phyloP scores from a whole-genome alignment of 1,140 invertebrate species.

The Leptoteleia sp. region DNA sequence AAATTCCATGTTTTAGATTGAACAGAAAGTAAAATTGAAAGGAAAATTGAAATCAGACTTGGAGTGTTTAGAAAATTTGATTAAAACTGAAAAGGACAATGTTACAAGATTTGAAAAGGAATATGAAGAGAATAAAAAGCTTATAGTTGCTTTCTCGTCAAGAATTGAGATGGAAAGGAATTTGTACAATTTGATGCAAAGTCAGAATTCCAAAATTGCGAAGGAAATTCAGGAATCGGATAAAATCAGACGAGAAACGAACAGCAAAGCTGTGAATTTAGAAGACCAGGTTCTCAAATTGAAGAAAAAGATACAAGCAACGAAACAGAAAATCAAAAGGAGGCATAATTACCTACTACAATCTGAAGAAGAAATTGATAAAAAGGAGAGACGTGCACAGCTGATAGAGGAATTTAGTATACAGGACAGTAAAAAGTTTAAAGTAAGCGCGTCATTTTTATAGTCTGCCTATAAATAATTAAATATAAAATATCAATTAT shows the following conservation, averaged over 20 bases:
- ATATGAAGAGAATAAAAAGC: constrained; percentile 75
- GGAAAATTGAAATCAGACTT: constrained; percentile 66
- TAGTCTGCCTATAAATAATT: too few species aligned
- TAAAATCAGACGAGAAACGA: constrained; percentile 81
- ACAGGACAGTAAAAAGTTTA: constrained; percentile 84
- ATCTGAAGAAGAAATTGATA: constrained; percentile 84
- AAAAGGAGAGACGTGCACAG: constrained; percentile 83
- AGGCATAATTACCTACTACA: constrained; percentile 83
- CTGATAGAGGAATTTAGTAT: constrained; percentile 85
- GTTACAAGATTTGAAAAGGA: constrained; percentile 64
- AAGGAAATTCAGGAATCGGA: constrained; percentile 80
- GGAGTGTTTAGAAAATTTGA: constrained; percentile 65
- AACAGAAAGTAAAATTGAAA: constrained; percentile 72
- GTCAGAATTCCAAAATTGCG: constrained; percentile 80
- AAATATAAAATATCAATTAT: too few species aligned
- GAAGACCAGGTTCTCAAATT: constrained; percentile 77
- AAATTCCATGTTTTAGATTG: constrained; percentile 76
- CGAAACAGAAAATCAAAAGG: constrained; percentile 83
- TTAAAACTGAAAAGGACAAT: constrained; percentile 70
- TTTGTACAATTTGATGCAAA: constrained; percentile 80
- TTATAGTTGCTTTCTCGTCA: constrained; percentile 83
- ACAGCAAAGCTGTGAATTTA: constrained; percentile 74
- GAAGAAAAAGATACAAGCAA: constrained; percentile 82
- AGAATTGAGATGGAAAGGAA: constrained; percentile 85
- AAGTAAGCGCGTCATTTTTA: constrained; percentile 81